A percentile compares a stretch with the other conserved stretches of the same genome.
Conservation (phyloP, 2,888 invertebrate genomes). For the Amiota mariae region DNA sequence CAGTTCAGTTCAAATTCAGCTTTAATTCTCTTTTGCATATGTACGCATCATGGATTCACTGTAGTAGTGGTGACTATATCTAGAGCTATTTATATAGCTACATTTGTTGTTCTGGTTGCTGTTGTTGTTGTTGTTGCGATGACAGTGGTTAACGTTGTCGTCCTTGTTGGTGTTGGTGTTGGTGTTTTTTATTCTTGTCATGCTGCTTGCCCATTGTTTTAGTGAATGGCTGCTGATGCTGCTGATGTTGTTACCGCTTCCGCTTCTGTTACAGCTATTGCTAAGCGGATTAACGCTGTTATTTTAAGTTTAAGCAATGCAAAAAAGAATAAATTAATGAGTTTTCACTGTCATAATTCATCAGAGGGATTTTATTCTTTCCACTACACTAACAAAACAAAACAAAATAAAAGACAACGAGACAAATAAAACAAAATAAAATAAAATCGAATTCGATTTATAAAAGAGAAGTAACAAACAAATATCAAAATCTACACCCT, state of each 20-base stretch:
- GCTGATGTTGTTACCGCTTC: conserved; percentile 60
- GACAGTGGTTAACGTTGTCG: conserved; percentile 18
- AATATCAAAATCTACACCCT: not conserved
- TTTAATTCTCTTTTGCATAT: conserved; percentile 38
- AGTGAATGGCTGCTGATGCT: conserved; percentile 29
- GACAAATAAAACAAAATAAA: not conserved
- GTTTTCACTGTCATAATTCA: conserved; percentile 62
- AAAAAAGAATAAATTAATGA: conserved; percentile 70
- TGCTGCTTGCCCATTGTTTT: conserved; percentile 11
- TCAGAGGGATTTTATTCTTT: conserved; percentile 34
- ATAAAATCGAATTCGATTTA: not conserved
- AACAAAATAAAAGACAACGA: not conserved
- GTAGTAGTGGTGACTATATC: too few relatives aligned
- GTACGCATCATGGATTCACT: not conserved
- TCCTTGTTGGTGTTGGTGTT: conserved; percentile 19
- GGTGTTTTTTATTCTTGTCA: conserved; percentile 9
- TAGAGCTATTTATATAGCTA: not conserved
- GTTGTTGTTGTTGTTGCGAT: conserved; percentile 18
- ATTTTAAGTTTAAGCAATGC: conserved; percentile 67
- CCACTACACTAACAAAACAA: not conserved
- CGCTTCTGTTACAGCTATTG: conserved; percentile 28
- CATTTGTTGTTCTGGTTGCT: not conserved
- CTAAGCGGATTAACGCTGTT: conserved; percentile 67
- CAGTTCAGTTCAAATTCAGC: conserved; percentile 26
- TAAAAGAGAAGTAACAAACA: not conserved